Evolutionary conservation across 2,797 vertebrate genomes (phyloP).

Genomic region (Enteromius radiatus): DNA sequence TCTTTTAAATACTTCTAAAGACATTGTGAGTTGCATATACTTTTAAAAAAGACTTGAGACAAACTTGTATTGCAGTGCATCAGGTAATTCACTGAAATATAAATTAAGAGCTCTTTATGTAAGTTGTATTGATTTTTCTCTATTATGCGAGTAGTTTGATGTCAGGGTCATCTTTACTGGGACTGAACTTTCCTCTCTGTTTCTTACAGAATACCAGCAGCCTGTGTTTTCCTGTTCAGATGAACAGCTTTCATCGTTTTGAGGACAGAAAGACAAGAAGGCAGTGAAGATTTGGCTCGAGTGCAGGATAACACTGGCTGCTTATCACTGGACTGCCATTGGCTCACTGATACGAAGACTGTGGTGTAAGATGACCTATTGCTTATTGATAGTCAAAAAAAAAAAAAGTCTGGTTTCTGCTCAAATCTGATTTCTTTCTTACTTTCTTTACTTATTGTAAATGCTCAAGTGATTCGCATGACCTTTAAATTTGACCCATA

Average conservation of each 20-base stretch:
- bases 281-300: slow-evolving; percentile 42
- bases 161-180: background rate
- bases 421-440: background rate
- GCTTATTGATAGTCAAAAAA: background rate
- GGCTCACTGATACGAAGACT: slow-evolving; percentile 59
- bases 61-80: background rate
- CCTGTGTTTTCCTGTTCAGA: slow-evolving; percentile 40
- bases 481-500: background rate
- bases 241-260: slow-evolving; percentile 38
- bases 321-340: slow-evolving; percentile 53
- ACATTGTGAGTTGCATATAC: background rate
- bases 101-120: background rate
- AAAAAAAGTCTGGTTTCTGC: background rate
- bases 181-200: background rate
- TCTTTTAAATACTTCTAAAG: background rate
- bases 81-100: background rate
- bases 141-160: background rate
- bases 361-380: slow-evolving; percentile 35
- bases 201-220: slow-evolving; percentile 69
- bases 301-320: slow-evolving; percentile 47
- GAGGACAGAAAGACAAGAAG: slow-evolving; percentile 19
- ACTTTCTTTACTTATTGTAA: background rate
- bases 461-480: background rate
- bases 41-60: background rate
- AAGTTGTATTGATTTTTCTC: background rate